These are phyloP conservation scores for Stegana nigrithorax DNA, from an alignment of 2,888 invertebrate genomes.

Conservation along the genomic window DNA sequence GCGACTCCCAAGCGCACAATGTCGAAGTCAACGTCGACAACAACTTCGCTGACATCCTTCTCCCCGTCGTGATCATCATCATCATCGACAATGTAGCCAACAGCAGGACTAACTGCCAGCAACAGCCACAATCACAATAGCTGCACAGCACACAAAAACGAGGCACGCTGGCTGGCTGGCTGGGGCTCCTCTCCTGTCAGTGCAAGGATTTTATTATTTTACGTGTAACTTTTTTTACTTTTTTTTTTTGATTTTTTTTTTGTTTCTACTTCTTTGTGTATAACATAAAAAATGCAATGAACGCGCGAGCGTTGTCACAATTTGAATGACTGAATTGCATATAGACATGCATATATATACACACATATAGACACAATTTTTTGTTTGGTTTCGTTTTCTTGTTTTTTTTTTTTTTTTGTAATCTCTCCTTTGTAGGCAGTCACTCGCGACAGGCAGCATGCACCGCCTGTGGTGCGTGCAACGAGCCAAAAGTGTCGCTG, in stretches of 20 bases:
- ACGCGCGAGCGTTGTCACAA: slow-evolving; percentile 10
- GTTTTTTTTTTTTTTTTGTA: slow-evolving; percentile 8
- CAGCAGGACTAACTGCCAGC: background rate
- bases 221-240: background rate
- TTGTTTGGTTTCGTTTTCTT: background rate
- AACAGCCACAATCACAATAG: too few species aligned
- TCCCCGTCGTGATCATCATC: slow-evolving; percentile 43
- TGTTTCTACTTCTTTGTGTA: background rate
- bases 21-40: slow-evolving; percentile 43
- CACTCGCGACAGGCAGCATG: slow-evolving; percentile 4
- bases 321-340: slow-evolving; percentile 23
- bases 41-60: too few species aligned
- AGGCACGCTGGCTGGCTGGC: background rate
- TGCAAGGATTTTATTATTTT: slow-evolving; percentile 23
- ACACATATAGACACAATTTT: too few species aligned
- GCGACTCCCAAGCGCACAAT: slow-evolving; percentile 46
- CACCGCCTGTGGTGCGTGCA: background rate
- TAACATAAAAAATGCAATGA: slow-evolving; percentile 15
- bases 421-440: background rate
- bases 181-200: slow-evolving; percentile 9
- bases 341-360: too few species aligned
- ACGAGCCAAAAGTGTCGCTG: slow-evolving; percentile 12
- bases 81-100: background rate
- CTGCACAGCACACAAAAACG: too few species aligned
- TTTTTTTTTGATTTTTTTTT: background rate